Evolutionary conservation across 2,888 invertebrate species (phyloP).

Genomic region (Teinopalpus imperialis): DNA sequence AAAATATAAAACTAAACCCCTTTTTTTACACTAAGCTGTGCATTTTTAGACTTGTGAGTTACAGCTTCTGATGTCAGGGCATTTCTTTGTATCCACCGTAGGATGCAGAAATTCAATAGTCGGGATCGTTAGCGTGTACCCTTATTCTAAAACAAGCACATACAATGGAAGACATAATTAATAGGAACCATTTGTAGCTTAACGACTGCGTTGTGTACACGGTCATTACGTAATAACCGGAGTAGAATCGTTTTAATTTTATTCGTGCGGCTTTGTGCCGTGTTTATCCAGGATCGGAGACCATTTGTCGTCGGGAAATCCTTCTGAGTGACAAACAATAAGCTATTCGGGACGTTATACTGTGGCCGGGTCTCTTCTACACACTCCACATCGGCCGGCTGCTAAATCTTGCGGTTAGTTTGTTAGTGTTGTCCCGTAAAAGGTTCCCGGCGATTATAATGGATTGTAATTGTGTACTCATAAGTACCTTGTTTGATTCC

Average conservation of each 20-base stretch:
- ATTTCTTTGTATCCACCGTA: conserved; percentile 8
- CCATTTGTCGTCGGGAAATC: conserved; percentile 76
- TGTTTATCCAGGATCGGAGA: conserved; percentile 57
- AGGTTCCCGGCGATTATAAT: conserved; percentile 67
- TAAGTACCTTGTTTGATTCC: conserved; percentile 61
- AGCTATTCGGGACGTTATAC: conserved; percentile 64
- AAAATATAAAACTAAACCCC: too few species aligned
- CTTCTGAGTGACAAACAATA: conserved; percentile 77
- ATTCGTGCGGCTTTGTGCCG: conserved; percentile 50
- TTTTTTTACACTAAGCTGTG: too few species aligned
- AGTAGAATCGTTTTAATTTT: conserved; percentile 61
- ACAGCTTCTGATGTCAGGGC: background rate
- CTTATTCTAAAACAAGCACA: conserved; percentile 15
- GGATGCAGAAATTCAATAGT: conserved; percentile 23
- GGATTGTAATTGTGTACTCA: conserved; percentile 77
- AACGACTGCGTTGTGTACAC: conserved; percentile 16
- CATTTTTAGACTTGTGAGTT: too few species aligned
- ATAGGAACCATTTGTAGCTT: conserved; percentile 18
- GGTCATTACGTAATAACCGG: conserved; percentile 34
- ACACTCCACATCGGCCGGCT: conserved; percentile 27
- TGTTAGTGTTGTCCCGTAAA: conserved; percentile 61
- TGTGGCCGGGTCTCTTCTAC: conserved; percentile 41
- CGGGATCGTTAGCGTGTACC: conserved; percentile 21
- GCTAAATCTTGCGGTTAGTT: conserved; percentile 42
- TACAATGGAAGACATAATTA: conserved; percentile 21